These are phyloP conservation scores for Agrochola lota DNA, from an alignment of 2,888 invertebrate species.

Conservation along the genomic window DNA sequence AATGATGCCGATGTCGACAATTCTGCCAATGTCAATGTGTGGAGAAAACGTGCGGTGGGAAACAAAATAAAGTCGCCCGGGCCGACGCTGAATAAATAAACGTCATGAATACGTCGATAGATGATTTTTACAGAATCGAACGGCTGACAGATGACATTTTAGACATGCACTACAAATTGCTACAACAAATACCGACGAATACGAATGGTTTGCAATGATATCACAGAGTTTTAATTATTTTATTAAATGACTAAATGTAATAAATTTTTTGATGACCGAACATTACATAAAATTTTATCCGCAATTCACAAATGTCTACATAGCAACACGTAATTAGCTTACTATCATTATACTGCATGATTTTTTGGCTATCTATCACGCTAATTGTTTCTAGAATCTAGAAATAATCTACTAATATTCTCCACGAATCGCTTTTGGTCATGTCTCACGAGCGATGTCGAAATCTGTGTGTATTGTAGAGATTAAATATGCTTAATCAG, in stretches of 20 bases:
- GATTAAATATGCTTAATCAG: no score
- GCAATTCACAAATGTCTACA: neutral
- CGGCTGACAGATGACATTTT: neutral
- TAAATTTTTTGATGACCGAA: neutral
- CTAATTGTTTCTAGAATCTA: neutral
- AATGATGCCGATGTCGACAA: no score
- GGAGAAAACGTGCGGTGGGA: no score
- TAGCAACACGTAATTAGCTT: neutral
- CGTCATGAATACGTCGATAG: slow-evolving; percentile 11
- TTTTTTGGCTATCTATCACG: no score
- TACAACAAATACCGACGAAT: neutral
- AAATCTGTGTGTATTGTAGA: no score
- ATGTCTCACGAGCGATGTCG: no score
- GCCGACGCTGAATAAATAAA: slow-evolving; percentile 34
- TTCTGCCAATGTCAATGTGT: no score
- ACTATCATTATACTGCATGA: neutral
- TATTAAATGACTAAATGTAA: neutral
- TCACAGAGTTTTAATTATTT: neutral
- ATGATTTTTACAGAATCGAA: no score
- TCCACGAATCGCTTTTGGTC: neutral
- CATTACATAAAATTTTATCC: neutral
- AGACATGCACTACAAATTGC: slow-evolving; percentile 25
- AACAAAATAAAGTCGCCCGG: no score
- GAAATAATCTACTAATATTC: no score
- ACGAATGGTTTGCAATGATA: neutral